Base-by-base conservation (phyloP, 2,888 invertebrate species). In the Drosophila niveifrons region DNA sequence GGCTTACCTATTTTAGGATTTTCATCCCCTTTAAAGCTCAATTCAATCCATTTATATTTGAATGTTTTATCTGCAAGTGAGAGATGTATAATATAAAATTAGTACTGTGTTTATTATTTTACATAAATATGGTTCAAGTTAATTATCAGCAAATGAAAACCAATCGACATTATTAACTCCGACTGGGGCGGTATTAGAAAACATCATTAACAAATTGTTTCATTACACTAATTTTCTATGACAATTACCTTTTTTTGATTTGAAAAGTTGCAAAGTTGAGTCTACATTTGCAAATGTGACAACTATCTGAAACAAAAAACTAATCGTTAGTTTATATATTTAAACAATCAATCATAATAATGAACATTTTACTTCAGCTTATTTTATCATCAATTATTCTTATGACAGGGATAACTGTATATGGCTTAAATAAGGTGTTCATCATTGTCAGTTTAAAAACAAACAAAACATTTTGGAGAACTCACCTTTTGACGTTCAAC, bases 361-460 rank as follows among this genome's bases (percentile, higher is more conserved):
- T 53, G 46, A 31, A 43, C 18, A 28, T 44, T 8, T 44, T 46
- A n/a, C 28, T 55, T 75, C 66, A 75, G 62, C 31, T 41, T 43
- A 72, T 58, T 74, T 46, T 55, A 72, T 82, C 82, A 82, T 84
- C 84, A 82, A 81, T 64, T 77, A 28, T 71, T 76, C 34, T 80
- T 80, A 81, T 80, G 80, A 72, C 65, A 80, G 80, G 80, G 80
- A 80, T 80, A 80, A 80, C 80, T 79, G 80, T 81, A 75, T 81
- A 75, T 75, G 68, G 56, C 72, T 70, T 70, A 58, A 80, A 70
- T 67, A 70, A 71, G 34, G 39, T 78, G 64, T 64, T 80, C 78
- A 80, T 80, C 80, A 80, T 58, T 43, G 23, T 46, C 6, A 28
- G 43, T 51, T 28, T 1, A 17, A 11, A 15, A 15, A 7, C 8